Evolutionary conservation across 2,888 invertebrate genomes (phyloP).

Genomic region (Lithophane leautieri): DNA sequence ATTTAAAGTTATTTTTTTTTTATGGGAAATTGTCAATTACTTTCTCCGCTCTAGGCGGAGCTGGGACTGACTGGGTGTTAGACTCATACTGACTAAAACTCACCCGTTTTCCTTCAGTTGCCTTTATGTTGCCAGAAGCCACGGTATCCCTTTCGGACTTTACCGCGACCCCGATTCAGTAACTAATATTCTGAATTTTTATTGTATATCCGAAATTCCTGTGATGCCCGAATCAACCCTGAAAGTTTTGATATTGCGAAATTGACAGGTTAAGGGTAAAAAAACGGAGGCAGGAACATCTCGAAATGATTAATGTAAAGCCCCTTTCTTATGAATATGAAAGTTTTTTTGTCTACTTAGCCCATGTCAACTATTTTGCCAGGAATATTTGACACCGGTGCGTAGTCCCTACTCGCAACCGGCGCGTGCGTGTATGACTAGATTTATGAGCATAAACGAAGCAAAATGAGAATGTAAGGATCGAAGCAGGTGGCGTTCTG

Average conservation of each 20-base stretch:
- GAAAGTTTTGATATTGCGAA: conserved; percentile 3
- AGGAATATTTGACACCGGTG: background rate
- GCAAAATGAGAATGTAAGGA: background rate
- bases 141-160: no score
- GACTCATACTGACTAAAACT: no score
- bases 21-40: no score
- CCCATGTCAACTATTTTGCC: background rate
- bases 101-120: no score
- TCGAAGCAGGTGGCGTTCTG: background rate
- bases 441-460: background rate
- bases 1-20: no score
- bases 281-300: conserved; percentile 13
- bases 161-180: no score
- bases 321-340: conserved; percentile 9
- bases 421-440: background rate
- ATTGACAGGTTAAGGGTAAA: conserved; percentile 21
- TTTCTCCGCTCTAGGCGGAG: no score
- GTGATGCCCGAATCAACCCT: background rate
- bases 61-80: no score
- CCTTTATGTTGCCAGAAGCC: no score
- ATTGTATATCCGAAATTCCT: background rate
- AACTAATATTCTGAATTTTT: background rate
- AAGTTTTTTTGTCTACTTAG: background rate
- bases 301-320: conserved; percentile 6
- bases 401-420: no score